These are phyloP conservation scores for Clivina fossor DNA, from an alignment of 2,888 invertebrate genomes.

Conservation along the genomic window DNA sequence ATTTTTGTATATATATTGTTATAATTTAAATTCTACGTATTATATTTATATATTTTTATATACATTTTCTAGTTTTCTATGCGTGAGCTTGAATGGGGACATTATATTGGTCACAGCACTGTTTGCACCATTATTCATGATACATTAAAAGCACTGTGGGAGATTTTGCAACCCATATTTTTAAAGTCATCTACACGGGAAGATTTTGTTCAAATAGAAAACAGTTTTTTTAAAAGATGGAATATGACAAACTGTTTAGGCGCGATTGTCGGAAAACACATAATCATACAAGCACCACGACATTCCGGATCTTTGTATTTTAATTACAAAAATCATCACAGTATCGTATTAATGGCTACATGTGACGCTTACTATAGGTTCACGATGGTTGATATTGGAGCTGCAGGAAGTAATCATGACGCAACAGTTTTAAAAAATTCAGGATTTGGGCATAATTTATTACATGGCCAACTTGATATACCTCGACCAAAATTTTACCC, in stretches of 20 bases:
- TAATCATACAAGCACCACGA: conserved; percentile 13
- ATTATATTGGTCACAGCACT: conserved; percentile 6
- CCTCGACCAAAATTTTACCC: conserved; percentile 16
- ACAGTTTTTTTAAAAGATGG: conserved; percentile 30
- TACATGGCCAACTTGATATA: conserved; percentile 4
- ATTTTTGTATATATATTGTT: neutral
- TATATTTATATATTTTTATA: neutral
- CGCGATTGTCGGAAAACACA: conserved; percentile 34
- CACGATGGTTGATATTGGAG: conserved; percentile 26
- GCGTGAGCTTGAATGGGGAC: conserved; percentile 2
- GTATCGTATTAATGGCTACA: conserved; percentile 31
- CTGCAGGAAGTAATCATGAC: conserved; percentile 28
- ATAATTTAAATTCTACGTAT: neutral
- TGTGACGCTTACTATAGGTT: conserved; percentile 33
- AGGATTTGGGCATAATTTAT: conserved; percentile 10
- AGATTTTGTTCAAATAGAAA: neutral
- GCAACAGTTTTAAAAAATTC: conserved; percentile 25
- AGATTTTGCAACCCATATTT: neutral
- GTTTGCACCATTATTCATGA: neutral
- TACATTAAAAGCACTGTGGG: neutral
- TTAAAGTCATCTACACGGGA: neutral
- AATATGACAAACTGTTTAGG: conserved; percentile 33
- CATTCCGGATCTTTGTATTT: conserved; percentile 29
- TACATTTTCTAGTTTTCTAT: neutral
- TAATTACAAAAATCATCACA: conserved; percentile 36